Evolutionary conservation across 2,113 vertebrate species (phyloP).

Genomic region (Etheostoma cragini): DNA sequence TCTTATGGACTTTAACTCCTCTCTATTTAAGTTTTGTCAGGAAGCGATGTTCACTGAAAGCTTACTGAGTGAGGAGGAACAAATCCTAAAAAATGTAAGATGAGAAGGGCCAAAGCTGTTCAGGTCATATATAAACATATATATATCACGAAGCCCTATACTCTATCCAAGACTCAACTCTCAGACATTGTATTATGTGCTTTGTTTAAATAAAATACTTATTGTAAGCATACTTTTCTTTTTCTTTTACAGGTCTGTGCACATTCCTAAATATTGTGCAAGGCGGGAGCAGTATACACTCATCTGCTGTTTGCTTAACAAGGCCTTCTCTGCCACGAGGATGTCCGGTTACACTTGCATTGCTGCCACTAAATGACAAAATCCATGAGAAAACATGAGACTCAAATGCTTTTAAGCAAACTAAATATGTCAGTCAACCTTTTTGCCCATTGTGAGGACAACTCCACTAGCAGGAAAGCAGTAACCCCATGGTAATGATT

Average conservation of each 20-base stretch:
- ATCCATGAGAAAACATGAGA: conserved; percentile 41
- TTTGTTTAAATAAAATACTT: not conserved
- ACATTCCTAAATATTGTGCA: conserved; percentile 34
- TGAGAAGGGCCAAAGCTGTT: not conserved
- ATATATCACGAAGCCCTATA: not conserved
- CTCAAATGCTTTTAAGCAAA: conserved; percentile 29
- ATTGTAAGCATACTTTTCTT: not conserved
- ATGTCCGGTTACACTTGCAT: conserved; percentile 18
- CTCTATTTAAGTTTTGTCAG: conserved; percentile 17
- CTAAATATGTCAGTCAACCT: conserved; percentile 17
- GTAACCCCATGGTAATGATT: not conserved
- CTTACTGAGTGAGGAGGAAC: not conserved
- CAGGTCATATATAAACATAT: not conserved
- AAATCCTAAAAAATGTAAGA: conserved; percentile 1
- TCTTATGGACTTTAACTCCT: conserved; percentile 16
- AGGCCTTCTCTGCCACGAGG: conserved; percentile 27
- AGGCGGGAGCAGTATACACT: not conserved
- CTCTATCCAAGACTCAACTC: not conserved
- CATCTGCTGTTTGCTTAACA: conserved; percentile 24
- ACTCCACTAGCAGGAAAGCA: not conserved
- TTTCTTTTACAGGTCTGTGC: conserved; percentile 6
- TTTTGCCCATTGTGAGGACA: conserved; percentile 5
- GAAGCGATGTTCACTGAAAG: conserved; percentile 24
- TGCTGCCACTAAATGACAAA: conserved; percentile 10
- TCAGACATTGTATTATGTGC: not conserved